phyloP scores from a whole-genome alignment of 2,113 vertebrate species.

The Ancistrus triradiatus region DNA sequence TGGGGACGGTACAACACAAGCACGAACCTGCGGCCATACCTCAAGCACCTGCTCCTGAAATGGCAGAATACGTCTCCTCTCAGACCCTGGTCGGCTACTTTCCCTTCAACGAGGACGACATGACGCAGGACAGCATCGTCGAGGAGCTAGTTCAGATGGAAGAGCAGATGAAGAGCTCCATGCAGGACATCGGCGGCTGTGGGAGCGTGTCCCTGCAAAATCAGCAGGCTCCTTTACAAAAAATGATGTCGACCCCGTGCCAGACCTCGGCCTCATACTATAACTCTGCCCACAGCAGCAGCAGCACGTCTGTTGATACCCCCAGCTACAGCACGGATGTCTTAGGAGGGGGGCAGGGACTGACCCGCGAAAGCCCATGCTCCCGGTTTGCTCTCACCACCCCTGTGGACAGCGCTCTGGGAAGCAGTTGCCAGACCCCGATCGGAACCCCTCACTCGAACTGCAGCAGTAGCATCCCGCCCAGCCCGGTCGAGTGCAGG shows the following conservation, averaged over 20 bases:
- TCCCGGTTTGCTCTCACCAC: conserved; percentile 83
- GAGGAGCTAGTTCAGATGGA: conserved; percentile 98
- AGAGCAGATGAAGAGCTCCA: conserved; percentile 85
- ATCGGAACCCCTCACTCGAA: conserved; percentile 91
- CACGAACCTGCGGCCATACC: conserved; percentile 66
- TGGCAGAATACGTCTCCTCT: conserved; percentile 73
- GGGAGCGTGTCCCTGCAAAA: conserved; percentile 72
- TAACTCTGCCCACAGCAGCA: conserved; percentile 75
- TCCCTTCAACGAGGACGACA: conserved; percentile 92
- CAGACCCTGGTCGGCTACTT: conserved; percentile 83
- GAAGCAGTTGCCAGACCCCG: conserved; percentile 90
- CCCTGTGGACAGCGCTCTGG: conserved; percentile 88
- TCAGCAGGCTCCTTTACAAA: conserved; percentile 66
- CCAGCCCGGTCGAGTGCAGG: conserved; percentile 94
- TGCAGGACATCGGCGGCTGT: conserved; percentile 75
- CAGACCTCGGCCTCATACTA: conserved; percentile 74
- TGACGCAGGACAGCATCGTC: conserved; percentile 98
- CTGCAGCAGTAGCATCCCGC: conserved; percentile 93
- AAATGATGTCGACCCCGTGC: conserved; percentile 59
- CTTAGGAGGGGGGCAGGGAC: conserved; percentile 75
- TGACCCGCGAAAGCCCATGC: conserved; percentile 87
- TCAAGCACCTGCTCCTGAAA: conserved; percentile 71
- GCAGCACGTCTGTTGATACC: conserved; percentile 80
- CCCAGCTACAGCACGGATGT: conserved; percentile 88
- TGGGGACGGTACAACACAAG: conserved; percentile 74